phyloP scores from a whole-genome alignment of 2,113 vertebrate species.

The Benitochromis conjunctus region DNA sequence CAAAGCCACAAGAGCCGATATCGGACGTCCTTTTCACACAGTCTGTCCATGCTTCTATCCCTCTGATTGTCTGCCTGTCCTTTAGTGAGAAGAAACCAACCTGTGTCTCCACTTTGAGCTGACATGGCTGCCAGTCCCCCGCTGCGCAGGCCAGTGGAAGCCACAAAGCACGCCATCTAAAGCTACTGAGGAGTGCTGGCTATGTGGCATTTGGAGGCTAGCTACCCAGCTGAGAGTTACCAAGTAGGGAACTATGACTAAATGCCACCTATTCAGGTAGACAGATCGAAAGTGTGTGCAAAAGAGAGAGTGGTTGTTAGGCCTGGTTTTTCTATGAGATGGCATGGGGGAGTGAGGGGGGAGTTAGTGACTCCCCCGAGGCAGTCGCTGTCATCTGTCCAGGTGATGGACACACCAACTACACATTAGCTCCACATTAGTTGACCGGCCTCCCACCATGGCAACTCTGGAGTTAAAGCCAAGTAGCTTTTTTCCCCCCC shows the following conservation, averaged over 20 bases:
- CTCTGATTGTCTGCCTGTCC: slow-evolving; percentile 77
- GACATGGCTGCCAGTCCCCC: slow-evolving; percentile 63
- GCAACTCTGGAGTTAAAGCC: slow-evolving; percentile 42
- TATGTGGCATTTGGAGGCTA: slow-evolving; percentile 78
- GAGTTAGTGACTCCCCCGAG: slow-evolving; percentile 54
- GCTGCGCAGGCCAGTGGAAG: slow-evolving; percentile 60
- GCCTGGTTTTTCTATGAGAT: slow-evolving; percentile 56
- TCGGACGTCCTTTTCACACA: slow-evolving; percentile 62
- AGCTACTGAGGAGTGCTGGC: slow-evolving; percentile 42
- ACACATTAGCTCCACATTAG: slow-evolving; percentile 64
- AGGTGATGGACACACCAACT: slow-evolving; percentile 63
- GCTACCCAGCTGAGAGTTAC: slow-evolving; percentile 73
- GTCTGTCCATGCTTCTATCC: slow-evolving; percentile 53
- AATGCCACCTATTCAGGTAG: slow-evolving; percentile 75
- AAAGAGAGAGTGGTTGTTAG: slow-evolving; percentile 57
- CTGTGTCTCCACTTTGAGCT: slow-evolving; percentile 75
- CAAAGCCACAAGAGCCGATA: slow-evolving; percentile 68
- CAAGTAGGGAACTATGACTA: slow-evolving; percentile 72
- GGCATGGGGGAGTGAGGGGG: slow-evolving; percentile 30
- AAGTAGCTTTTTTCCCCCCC: slow-evolving; percentile 9
- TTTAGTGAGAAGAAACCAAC: slow-evolving; percentile 77
- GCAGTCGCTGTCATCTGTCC: slow-evolving; percentile 67
- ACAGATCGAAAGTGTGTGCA: slow-evolving; percentile 46
- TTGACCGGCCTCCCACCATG: slow-evolving; percentile 20
- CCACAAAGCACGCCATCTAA: slow-evolving; percentile 59